Evolutionary conservation across 2,888 invertebrate genomes (phyloP), one percentile per base, ranked within the genome.

Genomic region (Laspeyria flexula): DNA sequence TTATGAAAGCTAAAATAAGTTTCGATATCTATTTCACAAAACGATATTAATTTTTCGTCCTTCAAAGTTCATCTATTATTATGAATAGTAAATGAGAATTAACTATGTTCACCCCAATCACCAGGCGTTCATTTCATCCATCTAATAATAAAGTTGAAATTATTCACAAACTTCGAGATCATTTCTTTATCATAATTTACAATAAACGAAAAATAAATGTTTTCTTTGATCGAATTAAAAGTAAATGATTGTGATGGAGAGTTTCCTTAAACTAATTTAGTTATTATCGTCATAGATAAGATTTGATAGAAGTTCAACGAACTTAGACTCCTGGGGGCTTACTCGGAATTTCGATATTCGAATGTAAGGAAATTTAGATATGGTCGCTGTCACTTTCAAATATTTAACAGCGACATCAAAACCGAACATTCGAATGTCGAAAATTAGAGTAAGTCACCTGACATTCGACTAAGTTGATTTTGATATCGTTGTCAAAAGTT

Each of bases 201-300:
- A 47, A 41, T 47, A 34, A 35, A 35, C 15, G n/a, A n/a, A 43
- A 29, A 16, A 34, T 46, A 34, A 29, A 40, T 15, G 11, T 13
- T 40, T 41, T 25, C 13, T 34, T 21, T 41, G 34, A 47, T 47
- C 27, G 10, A 34, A 47, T 47, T 47, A 47, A 40, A 42, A 44
- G 40, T 47, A 41, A 47, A 47, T 41, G 41, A 25, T 25, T 25
- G 25, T 41, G 46, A 47, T 41, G 21, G 21, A 37, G 29, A 37
- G 18, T 25, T 7, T 7, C 25, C 1, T 25, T 25, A 35, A 11
- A 21, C 15, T 11, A 21, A 40, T 31, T 47, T 40, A 30, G 23
- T 35, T 23, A 21, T 30, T 41, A 15, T 13, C 9, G 21, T 5
- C 18, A 9, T 7, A 1, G 16, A 11, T 12, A 1, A 29, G 18